Percentiles rank a stretch among this genome's conserved stretches.
Conservation (phyloP, 2,888 invertebrate genomes). For the Plusia festucae region DNA sequence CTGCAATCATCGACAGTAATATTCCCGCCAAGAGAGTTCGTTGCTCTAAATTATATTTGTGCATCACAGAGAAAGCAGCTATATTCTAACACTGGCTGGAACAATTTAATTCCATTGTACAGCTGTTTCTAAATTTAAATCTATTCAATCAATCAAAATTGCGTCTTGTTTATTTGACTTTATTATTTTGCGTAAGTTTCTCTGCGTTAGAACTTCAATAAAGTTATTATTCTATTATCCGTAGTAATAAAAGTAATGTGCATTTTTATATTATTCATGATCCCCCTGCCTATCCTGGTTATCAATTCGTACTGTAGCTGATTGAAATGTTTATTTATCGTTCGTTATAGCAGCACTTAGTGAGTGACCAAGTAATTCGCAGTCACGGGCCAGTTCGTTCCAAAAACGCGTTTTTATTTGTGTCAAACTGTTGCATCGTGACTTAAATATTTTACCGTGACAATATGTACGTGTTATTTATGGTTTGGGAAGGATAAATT, state of each 20-base stretch:
- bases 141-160: constrained; percentile 17
- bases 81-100: constrained; percentile 34
- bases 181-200: background rate
- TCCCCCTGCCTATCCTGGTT: constrained; percentile 9
- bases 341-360: background rate
- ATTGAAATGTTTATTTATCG: constrained; percentile 8
- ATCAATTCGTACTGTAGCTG: constrained; percentile 6
- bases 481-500: no score
- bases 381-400: background rate
- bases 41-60: constrained; percentile 52
- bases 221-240: no score
- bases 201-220: no score
- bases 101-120: constrained; percentile 11
- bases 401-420: background rate
- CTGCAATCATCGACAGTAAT: constrained; percentile 51
- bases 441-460: background rate
- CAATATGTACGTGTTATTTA: background rate
- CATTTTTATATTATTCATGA: no score
- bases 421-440: constrained; percentile 3
- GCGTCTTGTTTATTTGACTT: background rate
- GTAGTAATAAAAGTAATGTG: background rate
- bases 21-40: constrained; percentile 54
- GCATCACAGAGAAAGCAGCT: constrained; percentile 52
- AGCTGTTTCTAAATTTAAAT: constrained; percentile 22
- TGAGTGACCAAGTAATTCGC: background rate